These are phyloP conservation scores for Nemotelus nigrinus DNA, from an alignment of 2,888 invertebrate species.

Conservation along the genomic window DNA sequence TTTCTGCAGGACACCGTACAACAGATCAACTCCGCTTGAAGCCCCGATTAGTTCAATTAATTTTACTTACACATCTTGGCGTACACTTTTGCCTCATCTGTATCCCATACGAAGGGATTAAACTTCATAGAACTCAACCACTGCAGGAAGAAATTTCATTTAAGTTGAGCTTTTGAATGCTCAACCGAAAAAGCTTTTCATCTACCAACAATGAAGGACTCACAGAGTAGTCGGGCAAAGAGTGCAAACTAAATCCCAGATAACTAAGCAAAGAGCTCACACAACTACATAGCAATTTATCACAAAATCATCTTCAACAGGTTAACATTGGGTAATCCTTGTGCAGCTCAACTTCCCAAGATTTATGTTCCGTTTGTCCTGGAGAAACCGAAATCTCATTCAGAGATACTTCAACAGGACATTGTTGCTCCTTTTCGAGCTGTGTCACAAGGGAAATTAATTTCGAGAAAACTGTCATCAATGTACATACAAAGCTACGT, in stretches of 20 bases:
- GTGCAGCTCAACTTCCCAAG: conserved; percentile 48
- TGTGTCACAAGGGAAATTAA: conserved; percentile 42
- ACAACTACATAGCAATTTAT: conserved; percentile 43
- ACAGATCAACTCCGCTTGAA: too few relatives aligned
- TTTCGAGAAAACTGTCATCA: conserved; percentile 25
- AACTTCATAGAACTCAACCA: conserved; percentile 16
- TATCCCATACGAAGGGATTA: conserved; percentile 1
- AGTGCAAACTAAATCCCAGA: conserved; percentile 12
- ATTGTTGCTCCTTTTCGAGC: conserved; percentile 40
- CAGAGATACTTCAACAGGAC: conserved; percentile 23
- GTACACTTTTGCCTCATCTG: background rate
- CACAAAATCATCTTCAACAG: conserved; percentile 47
- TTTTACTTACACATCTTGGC: background rate
- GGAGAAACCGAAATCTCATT: conserved; percentile 35
- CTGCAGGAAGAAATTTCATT: conserved; percentile 10
- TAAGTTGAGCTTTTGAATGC: conserved; percentile 15
- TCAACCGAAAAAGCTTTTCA: conserved; percentile 2
- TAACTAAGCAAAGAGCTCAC: conserved; percentile 9
- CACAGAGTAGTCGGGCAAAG: background rate
- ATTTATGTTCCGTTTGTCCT: conserved; percentile 45
- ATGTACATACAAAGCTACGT: background rate
- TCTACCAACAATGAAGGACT: conserved; percentile 6
- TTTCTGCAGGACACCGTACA: too few relatives aligned
- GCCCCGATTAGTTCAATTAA: background rate
- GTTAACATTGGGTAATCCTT: conserved; percentile 46